These are phyloP conservation scores for Micromys minutus DNA, from an alignment of 2,113 vertebrate genomes.

Conservation along the genomic window DNA sequence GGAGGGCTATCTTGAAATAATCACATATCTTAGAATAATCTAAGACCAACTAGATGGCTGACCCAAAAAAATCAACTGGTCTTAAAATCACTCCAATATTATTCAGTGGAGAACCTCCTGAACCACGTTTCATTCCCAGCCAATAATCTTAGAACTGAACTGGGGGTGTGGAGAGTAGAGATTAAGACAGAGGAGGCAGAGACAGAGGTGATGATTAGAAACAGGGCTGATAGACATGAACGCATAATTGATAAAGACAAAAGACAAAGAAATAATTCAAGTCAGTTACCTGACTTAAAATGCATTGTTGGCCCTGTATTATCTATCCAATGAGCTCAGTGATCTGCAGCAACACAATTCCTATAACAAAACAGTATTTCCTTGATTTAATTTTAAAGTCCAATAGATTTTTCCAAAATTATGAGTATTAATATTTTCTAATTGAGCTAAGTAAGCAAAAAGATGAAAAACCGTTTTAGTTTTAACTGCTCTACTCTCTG, in stretches of 20 bases:
- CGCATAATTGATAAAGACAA: background rate
- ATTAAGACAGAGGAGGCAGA: background rate
- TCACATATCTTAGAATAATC: background rate
- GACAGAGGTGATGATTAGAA: background rate
- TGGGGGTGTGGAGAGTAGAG: accelerated
- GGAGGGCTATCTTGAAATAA: background rate
- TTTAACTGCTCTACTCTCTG: background rate
- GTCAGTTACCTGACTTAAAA: background rate
- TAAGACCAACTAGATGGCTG: background rate
- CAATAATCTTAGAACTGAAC: background rate
- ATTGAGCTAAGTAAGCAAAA: background rate
- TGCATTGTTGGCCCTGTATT: background rate
- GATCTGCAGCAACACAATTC: background rate
- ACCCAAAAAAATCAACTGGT: background rate
- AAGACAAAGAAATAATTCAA: background rate
- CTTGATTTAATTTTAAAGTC: background rate
- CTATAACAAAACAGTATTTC: background rate
- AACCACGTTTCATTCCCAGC: background rate
- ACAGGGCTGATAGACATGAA: background rate
- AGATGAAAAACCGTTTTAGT: background rate
- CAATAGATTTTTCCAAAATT: background rate
- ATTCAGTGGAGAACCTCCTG: background rate
- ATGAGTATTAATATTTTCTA: background rate
- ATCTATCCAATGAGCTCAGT: background rate
- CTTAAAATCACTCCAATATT: background rate